Evolutionary conservation across 2,888 invertebrate genomes (phyloP), one percentile per base, ranked within the genome.

Genomic region (Synanthedon formicaeformis): DNA sequence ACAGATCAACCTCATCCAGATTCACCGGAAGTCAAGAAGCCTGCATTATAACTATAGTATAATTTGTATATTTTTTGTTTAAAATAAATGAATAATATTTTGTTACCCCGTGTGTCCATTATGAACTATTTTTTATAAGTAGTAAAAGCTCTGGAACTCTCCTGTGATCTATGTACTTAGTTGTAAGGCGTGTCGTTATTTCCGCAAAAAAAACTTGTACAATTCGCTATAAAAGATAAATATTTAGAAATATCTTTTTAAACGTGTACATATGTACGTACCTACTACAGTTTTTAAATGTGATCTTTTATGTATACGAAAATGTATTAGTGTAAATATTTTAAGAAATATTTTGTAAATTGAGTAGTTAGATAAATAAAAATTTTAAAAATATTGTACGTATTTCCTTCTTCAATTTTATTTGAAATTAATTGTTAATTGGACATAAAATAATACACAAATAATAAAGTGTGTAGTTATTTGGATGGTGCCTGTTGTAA

Each of bases 1-100:
- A 40, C 56, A 87, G 87, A 86, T 76, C 77, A 68, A 61, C 78
- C 84, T 62, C 85, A 87, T 67, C 81, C 87, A 60, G 86, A 86
- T 63, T 86, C 86, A 53, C 87, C 87, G 68, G 84, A 83, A 71
- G 81, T 83, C 69, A 87, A 87, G 78, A 87, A 87, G 70, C 85
- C 86, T 64, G 78, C 86, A 64, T 85, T 87, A 86, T 86, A 85
- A 80, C 76, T 70, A 60, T 70, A 74, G 67, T 57, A 58, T 65
- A 60, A 62, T 67, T 69, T 65, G 27, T n/a, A 66, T 63, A 62
- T 62, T 61, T 64, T 63, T 64, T 56, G 62, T 65, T 64, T 60
- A 65, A 58, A 61, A 60, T 73, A 75, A 65, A 67, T 70, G 64
- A 71, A 70, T 34, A 34, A 34, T 76, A 73, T 66, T 69, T 75